Evolutionary conservation across 2,888 invertebrate species (phyloP), one percentile per base, ranked within the genome.

Genomic region (Lycophotia porphyrea): DNA sequence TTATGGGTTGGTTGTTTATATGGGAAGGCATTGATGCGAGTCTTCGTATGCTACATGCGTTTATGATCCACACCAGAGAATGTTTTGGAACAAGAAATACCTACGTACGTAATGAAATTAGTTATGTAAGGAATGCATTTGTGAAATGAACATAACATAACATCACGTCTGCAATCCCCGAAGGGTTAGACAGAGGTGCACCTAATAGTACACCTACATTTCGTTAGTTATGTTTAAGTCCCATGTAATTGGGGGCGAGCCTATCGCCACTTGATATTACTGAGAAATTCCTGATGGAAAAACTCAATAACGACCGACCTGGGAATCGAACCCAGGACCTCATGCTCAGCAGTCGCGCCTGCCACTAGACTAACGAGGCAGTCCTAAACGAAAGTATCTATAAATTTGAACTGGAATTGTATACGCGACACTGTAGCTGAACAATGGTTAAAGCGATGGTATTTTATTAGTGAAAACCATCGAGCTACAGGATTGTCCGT

Each of bases 1-100:
- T 94, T 93, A 93, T 92, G 92, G 90, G 89, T 87, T 90, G 90
- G 91, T 91, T 93, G 94, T 94, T 92, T 93, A 92, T 93, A 92
- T 92, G 92, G 89, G 87, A 88, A 89, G 84, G 91, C 90, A 91
- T 90, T 87, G 91, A 89, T 89, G 92, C 91, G 88, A 87, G 87
- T 81, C 76, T 85, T 86, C 85, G 86, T 86, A 87, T 88, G 87
- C 82, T 87, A 79, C 86, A 78, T 84, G 82, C 72, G 82, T 92
- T 91, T 91, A 91, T 89, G 91, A 91, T 84, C 87, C 89, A 88
- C 89, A 86, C 84, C 81, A 84, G 85, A 86, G 89, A 90, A 88
- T 88, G 90, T 90, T 88, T 82, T 84, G 85, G 82, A 88, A 89
- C 86, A 88, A 90, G 71, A 63, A 70, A 39, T 18, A 21, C 31